Base-by-base conservation (phyloP, 2,888 invertebrate genomes). In the Melipona bicolor region DNA sequence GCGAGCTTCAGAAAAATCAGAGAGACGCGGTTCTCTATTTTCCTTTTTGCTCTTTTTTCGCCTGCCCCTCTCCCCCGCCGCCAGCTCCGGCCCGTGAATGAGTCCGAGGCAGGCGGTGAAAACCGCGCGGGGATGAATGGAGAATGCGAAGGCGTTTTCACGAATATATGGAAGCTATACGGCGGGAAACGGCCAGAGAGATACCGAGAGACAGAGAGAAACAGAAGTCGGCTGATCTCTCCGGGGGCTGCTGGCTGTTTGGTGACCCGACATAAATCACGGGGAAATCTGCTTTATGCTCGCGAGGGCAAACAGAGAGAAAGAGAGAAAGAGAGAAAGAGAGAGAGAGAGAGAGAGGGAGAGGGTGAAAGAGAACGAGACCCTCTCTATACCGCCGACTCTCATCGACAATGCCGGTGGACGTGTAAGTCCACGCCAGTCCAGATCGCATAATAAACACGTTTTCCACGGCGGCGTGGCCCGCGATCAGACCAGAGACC, bases 261-360 rank as follows among this genome's bases (percentile, higher is more conserved):
- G 90, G 88, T 87, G 87, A 89, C 78, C 90, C 90, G 91, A 90
- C 92, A 93, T 94, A 94, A 94, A 94, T 94, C 93, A 93, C 90
- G 76, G 77, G 77, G 78, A 87, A 84, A 82, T 88, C 88, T 85
- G 91, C 91, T 92, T 92, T 92, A 93, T 92, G 90, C 91, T 88
- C 89, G 88, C 91, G 91, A 54, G 87, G 89, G 91, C 91, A 93
- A 92, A 93, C 92, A 93, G 91, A 89, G 90, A 91, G 90, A 91
- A 91, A 91, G 92, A 89, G 88, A 88, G 86, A 87, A 88, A 89
- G 9, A 36, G 36, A 9, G 43, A 43, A 9, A 43, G 43, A 43
- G 43, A 43, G 9, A 9, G 86, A 87, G 89, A 89, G 9, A 2
- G 43, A 11, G 43, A 43, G 43, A 9, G 43, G 1, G 9, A 1